Percentiles rank a stretch among this genome's conserved stretches.
phyloP scores from a whole-genome alignment of 2,888 invertebrate species.

The Octonoba sinensis region DNA sequence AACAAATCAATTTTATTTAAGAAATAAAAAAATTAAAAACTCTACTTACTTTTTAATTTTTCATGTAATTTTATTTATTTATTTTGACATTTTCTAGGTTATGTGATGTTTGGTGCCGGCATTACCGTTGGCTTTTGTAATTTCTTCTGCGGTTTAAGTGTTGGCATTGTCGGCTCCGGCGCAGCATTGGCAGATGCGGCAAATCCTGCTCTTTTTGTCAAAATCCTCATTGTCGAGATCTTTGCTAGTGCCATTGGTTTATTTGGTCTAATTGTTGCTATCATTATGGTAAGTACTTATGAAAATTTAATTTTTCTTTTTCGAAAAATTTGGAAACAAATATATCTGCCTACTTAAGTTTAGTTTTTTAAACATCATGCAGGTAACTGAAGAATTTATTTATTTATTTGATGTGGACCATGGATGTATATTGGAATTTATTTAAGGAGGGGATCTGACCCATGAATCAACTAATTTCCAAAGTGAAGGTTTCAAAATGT shows the following conservation, averaged over 20 bases:
- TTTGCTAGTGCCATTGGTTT: conserved; percentile 99
- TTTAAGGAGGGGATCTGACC: too few relatives aligned
- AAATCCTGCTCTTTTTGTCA: conserved; percentile 94
- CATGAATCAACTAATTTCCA: too few relatives aligned
- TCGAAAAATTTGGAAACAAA: neutral
- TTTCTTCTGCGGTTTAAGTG: conserved; percentile 94
- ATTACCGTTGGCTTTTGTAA: conserved; percentile 95
- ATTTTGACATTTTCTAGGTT: conserved; percentile 75
- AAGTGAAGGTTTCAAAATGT: too few relatives aligned
- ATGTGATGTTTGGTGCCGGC: conserved; percentile 96
- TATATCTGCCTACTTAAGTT: neutral
- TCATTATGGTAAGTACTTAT: conserved; percentile 81
- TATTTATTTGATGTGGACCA: too few relatives aligned
- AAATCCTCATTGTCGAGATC: conserved; percentile 98
- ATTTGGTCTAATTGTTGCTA: conserved; percentile 98
- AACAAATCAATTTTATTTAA: neutral
- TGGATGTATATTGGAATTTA: too few relatives aligned
- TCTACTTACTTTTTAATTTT: too few relatives aligned
- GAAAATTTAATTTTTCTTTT: neutral
- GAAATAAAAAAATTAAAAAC: too few relatives aligned
- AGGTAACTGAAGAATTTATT: too few relatives aligned
- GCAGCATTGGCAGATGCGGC: conserved; percentile 98
- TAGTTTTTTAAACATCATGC: too few relatives aligned
- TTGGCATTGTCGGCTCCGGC: conserved; percentile 97
- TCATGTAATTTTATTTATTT: conserved; percentile 46